Base-by-base conservation (phyloP, 92 coral and sea anemone genomes). In the Plumapathes pennacea region DNA sequence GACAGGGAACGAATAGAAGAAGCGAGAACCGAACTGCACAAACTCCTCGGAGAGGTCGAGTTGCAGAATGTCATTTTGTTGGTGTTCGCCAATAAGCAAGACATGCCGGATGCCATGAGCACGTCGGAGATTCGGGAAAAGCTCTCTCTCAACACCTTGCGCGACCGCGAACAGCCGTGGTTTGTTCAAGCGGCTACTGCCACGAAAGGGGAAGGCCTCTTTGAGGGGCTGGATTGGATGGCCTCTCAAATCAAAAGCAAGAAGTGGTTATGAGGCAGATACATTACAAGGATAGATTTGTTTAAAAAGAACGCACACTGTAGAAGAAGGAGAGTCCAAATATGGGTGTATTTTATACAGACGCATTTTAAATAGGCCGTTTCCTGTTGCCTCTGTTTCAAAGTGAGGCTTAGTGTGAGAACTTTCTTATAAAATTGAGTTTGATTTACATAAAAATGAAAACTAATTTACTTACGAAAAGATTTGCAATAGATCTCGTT, bases 151-250 rank as follows among this genome's bases (percentile, higher is more conserved):
- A 83, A 65, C 12, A 80, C 54, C 33, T 61, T 80, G 45, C 90
- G 95, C 45, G 75, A 84, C 3, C 30, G n/a, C n/a, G n/a, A n/a
- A n/a, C 44, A 92, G 31, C 76, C 90, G 7, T 92, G 97, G 97
- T 92, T 88, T 62, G 97, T 92, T 3, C 97, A 92, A 20, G 82
- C 91, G 3, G 77, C 97, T 40, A 80, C 92, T 62, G 97, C 97
- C 5, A 86, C 83, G 13, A 92, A 92, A 57, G 97, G 96, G 1
- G 84, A 83, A 48, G 97, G 97, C 12, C 69, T 92, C 9, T 88
- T 64, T 24, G 97, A 92, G 50, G 97, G 97, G 2, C 63, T 92
- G 44, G 97, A 92, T 40, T 92, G 97, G 97, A 38, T 92, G 61
- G 90, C 96, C 0, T 60, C 90, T n/a, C 97, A 92, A 38, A 88